phyloP scores from a whole-genome alignment of 2,888 invertebrate genomes.

The Nomada fucata region DNA sequence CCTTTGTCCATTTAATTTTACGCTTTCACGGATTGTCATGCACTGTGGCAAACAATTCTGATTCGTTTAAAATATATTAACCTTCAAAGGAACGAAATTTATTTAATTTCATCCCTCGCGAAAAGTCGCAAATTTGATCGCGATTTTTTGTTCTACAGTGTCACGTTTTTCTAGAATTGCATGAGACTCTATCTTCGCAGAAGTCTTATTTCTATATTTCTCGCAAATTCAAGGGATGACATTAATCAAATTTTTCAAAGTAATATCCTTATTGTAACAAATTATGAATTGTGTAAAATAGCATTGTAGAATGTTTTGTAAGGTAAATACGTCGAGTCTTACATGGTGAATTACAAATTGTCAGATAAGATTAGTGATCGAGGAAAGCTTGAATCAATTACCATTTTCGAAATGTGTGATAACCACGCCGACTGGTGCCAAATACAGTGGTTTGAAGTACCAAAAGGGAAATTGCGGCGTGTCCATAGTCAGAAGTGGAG shows the following conservation, averaged over 20 bases:
- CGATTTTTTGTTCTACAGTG: too few species aligned
- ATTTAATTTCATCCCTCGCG: not conserved
- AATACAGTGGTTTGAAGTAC: constrained; percentile 96
- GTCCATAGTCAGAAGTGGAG: constrained; percentile 96
- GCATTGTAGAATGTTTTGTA: too few species aligned
- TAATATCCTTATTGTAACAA: too few species aligned
- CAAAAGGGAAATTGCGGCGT: constrained; percentile 99
- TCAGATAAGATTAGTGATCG: constrained; percentile 96
- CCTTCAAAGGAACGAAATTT: not conserved
- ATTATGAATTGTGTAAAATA: too few species aligned
- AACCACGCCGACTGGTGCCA: constrained; percentile 95
- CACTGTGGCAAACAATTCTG: not conserved
- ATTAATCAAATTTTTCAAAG: not conserved
- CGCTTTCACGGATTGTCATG: not conserved
- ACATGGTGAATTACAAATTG: constrained; percentile 59
- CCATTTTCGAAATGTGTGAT: constrained; percentile 97
- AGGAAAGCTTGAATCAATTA: constrained; percentile 98
- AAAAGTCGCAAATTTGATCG: too few species aligned
- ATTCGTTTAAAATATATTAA: not conserved
- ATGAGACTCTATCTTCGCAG: too few species aligned
- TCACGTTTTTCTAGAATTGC: not conserved
- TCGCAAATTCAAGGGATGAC: too few species aligned
- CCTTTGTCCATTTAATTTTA: not conserved
- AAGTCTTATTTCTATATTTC: not conserved
- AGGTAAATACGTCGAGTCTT: too few species aligned